Percentiles rank a stretch among this genome's conserved stretches.
These are phyloP conservation scores for Spilarctia lutea DNA, from an alignment of 2,888 invertebrate species.

Conservation along the genomic window DNA sequence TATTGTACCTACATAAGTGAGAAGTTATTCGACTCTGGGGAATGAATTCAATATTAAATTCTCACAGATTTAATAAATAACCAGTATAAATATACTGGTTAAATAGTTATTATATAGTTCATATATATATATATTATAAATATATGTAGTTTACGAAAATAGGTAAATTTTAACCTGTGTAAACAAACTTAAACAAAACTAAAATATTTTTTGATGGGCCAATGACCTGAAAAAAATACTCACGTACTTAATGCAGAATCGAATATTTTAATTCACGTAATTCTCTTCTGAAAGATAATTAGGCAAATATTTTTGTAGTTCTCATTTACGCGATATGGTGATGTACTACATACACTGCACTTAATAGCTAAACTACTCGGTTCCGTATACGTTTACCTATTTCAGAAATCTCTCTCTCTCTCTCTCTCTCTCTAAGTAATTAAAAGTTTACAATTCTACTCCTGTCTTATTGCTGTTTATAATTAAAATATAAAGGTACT, in stretches of 20 bases:
- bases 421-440: not conserved
- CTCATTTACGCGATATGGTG: too few species aligned
- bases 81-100: too few species aligned
- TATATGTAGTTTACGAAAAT: not conserved
- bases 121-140: too few species aligned
- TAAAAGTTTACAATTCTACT: not conserved
- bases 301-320: too few species aligned
- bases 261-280: too few species aligned
- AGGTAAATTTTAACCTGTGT: not conserved
- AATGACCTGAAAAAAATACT: too few species aligned
- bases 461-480: not conserved
- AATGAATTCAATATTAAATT: slow-evolving; percentile 34
- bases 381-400: not conserved
- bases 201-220: too few species aligned
- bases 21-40: slow-evolving; percentile 81
- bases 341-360: not conserved
- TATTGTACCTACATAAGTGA: slow-evolving; percentile 63
- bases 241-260: too few species aligned
- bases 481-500: not conserved
- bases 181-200: too few species aligned
- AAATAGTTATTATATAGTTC: too few species aligned
- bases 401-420: not conserved
- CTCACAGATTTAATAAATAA: slow-evolving; percentile 19
- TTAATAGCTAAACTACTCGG: not conserved
- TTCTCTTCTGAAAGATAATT: too few species aligned